Evolutionary conservation across 2,888 invertebrate species (phyloP).

Genomic region (Xanthorhoe spadicearia): DNA sequence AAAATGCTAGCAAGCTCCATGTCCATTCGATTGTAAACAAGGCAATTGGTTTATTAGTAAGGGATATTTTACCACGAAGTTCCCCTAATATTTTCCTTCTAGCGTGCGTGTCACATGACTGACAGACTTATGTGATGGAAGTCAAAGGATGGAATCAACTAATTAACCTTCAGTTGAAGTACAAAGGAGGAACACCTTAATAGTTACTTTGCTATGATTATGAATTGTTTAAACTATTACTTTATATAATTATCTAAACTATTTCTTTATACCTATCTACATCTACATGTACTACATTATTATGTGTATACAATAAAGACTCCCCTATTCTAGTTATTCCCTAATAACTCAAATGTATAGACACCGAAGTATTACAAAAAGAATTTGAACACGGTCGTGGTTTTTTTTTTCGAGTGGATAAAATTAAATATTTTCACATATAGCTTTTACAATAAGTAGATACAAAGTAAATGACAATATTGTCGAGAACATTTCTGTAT

Average conservation of each 20-base stretch:
- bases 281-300: too few relatives aligned
- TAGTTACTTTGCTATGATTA: not conserved
- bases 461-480: not conserved
- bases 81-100: not conserved
- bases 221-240: not conserved
- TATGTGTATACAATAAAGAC: too few relatives aligned
- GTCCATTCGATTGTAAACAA: not conserved
- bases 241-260: too few relatives aligned
- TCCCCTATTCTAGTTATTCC: too few relatives aligned
- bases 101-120: constrained; percentile 12
- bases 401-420: too few relatives aligned
- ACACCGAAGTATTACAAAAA: too few relatives aligned
- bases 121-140: constrained; percentile 6
- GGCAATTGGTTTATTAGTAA: not conserved
- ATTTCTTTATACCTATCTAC: too few relatives aligned
- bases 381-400: too few relatives aligned
- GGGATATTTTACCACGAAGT: not conserved
- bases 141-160: constrained; percentile 10
- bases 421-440: too few relatives aligned
- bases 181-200: not conserved
- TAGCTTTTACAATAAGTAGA: too few relatives aligned
- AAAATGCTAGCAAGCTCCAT: constrained; percentile 30
- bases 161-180: not conserved
- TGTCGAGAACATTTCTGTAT: not conserved
- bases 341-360: too few relatives aligned